Conservation (phyloP, 1,140 invertebrate genomes). For the Ruditapes philippinarum region DNA sequence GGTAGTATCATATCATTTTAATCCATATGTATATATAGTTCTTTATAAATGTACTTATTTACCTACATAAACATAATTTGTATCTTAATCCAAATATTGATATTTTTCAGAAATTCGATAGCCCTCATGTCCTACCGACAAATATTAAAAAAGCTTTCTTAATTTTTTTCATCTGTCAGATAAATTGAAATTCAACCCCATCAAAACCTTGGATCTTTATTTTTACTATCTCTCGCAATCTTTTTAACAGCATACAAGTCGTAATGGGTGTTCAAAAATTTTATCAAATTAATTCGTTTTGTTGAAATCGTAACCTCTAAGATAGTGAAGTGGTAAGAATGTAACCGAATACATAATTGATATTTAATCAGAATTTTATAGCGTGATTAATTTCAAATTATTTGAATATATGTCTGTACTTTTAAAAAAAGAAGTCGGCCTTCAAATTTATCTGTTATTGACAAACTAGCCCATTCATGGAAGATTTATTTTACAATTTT, state of each 20-base stretch:
- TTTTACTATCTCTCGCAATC: slow-evolving; percentile 27
- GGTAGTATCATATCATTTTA: no score
- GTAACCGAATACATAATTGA: slow-evolving; percentile 61
- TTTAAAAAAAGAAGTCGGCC: not conserved
- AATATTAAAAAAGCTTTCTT: not conserved
- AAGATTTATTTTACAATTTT: not conserved
- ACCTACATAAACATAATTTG: not conserved
- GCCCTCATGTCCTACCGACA: slow-evolving; percentile 14
- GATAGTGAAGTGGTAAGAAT: slow-evolving; percentile 15
- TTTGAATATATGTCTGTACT: not conserved
- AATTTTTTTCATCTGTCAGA: slow-evolving; percentile 37
- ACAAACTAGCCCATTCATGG: not conserved
- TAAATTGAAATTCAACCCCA: not conserved
- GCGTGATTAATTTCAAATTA: not conserved
- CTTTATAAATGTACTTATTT: not conserved
- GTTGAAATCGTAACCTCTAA: slow-evolving; percentile 7
- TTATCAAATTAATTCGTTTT: slow-evolving; percentile 64
- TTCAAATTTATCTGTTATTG: slow-evolving; percentile 10
- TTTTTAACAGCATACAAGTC: not conserved
- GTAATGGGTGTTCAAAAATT: slow-evolving; percentile 44
- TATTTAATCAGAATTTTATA: slow-evolving; percentile 53
- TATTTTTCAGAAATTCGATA: slow-evolving; percentile 31
- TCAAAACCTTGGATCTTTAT: not conserved
- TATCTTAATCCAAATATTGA: not conserved
- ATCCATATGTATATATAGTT: no score